A percentile compares a stretch with the other conserved stretches of the same genome.
Conservation (phyloP, 1,140 invertebrate genomes). For the Tribolium castaneum region DNA sequence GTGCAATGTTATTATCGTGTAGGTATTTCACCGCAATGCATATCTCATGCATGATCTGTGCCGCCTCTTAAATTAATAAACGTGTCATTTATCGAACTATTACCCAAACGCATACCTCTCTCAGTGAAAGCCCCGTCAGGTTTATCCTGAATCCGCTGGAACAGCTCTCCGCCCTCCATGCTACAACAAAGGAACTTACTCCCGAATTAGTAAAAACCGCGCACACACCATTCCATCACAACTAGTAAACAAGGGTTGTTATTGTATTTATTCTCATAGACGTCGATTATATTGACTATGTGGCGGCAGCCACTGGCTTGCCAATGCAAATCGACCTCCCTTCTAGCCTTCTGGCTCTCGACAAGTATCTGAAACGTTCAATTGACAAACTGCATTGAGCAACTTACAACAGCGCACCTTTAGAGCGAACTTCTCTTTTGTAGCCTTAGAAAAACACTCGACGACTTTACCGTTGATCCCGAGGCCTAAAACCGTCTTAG, state of each 20-base stretch:
- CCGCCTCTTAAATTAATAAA: constrained; percentile 75
- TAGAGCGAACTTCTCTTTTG: constrained; percentile 84
- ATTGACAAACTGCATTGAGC: not conserved
- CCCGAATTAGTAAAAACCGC: not conserved
- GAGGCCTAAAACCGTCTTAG: constrained; percentile 94
- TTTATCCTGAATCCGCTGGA: constrained; percentile 95
- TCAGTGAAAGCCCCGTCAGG: constrained; percentile 95
- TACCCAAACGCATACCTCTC: constrained; percentile 72
- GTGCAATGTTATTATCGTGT: constrained; percentile 96
- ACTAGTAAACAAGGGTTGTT: constrained; percentile 92
- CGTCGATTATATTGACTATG: constrained; percentile 94
- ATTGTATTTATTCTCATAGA: constrained; percentile 95
- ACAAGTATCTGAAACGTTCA: constrained; percentile 79
- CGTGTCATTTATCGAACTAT: not conserved
- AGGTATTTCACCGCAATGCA: constrained; percentile 95
- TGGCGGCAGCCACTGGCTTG: constrained; percentile 89
- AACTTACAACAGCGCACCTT: constrained; percentile 73
- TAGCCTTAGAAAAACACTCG: constrained; percentile 77
- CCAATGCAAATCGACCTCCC: constrained; percentile 97
- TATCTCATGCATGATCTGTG: constrained; percentile 95
- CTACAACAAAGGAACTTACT: constrained; percentile 65
- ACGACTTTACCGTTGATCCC: constrained; percentile 98
- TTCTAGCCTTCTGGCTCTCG: constrained; percentile 89
- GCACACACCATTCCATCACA: constrained; percentile 94
- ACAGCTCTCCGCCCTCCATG: constrained; percentile 97